phyloP scores from a whole-genome alignment of 2,888 invertebrate genomes.

The Chaitophorus viminalis region DNA sequence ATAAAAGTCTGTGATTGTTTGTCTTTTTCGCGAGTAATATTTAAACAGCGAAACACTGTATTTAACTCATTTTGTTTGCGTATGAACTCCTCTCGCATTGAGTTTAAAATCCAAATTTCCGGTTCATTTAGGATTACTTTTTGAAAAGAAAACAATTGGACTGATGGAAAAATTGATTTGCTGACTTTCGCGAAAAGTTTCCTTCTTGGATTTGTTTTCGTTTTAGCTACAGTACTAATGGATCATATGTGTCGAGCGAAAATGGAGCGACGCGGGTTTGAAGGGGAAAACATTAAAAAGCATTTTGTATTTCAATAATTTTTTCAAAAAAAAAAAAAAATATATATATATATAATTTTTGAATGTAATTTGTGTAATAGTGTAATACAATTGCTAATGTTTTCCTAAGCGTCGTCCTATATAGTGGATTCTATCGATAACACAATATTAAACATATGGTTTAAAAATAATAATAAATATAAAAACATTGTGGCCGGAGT shows the following conservation, averaged over 20 bases:
- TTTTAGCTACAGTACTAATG: constrained; percentile 21
- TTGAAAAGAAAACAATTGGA: constrained; percentile 5
- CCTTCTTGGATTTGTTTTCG: background rate
- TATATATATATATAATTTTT: background rate
- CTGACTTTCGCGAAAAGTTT: background rate
- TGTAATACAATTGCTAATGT: background rate
- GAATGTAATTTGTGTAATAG: constrained; percentile 20
- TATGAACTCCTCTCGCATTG: background rate
- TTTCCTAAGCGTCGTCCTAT: background rate
- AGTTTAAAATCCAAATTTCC: constrained; percentile 10
- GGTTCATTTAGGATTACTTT: constrained; percentile 1
- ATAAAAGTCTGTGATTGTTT: background rate
- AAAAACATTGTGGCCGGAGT: background rate
- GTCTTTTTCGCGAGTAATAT: background rate
- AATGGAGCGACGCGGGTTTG: background rate
- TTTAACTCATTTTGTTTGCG: background rate
- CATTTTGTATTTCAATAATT: constrained; percentile 23
- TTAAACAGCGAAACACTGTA: background rate
- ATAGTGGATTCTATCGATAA: background rate
- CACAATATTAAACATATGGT: background rate
- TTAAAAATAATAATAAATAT: background rate
- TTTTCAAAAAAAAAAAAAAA: background rate
- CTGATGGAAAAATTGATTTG: constrained; percentile 17
- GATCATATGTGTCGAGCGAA: background rate
- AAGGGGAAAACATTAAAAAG: background rate